Evolutionary conservation across 2,113 vertebrate species (phyloP).

Genomic region (Ploceus nigricollis): DNA sequence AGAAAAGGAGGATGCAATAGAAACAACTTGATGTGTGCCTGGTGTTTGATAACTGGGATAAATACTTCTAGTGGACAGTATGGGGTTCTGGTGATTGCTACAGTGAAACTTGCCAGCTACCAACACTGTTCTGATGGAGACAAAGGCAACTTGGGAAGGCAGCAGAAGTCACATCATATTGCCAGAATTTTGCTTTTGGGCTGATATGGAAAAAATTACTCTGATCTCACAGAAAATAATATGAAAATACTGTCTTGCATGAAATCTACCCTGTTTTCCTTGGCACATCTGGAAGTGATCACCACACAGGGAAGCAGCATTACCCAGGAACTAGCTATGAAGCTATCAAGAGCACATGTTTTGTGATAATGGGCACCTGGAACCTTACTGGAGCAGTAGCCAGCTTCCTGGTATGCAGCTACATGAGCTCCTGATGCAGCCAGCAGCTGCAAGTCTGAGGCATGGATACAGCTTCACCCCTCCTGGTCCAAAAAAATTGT

Average conservation of each 20-base stretch:
- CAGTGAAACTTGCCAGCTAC: background rate
- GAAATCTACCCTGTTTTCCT: background rate
- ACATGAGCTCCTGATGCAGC: background rate
- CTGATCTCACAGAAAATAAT: background rate
- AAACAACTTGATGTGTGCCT: background rate
- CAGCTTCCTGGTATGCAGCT: background rate
- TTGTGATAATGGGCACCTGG: background rate
- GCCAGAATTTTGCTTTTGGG: background rate
- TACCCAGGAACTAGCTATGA: background rate
- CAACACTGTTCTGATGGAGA: background rate
- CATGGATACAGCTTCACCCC: background rate
- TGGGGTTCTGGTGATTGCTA: background rate
- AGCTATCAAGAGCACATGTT: background rate
- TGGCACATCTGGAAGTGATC: background rate
- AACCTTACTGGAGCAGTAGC: background rate
- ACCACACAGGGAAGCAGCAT: background rate
- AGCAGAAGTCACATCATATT: background rate
- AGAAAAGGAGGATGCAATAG: background rate
- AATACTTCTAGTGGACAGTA: background rate
- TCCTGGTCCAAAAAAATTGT: background rate
- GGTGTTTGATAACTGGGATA: background rate
- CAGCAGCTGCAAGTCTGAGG: background rate
- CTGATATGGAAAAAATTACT: background rate
- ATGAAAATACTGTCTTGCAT: background rate
- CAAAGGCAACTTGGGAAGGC: background rate